Evolutionary conservation across 2,113 vertebrate species (phyloP).

Genomic region (Athene cunicularia): DNA sequence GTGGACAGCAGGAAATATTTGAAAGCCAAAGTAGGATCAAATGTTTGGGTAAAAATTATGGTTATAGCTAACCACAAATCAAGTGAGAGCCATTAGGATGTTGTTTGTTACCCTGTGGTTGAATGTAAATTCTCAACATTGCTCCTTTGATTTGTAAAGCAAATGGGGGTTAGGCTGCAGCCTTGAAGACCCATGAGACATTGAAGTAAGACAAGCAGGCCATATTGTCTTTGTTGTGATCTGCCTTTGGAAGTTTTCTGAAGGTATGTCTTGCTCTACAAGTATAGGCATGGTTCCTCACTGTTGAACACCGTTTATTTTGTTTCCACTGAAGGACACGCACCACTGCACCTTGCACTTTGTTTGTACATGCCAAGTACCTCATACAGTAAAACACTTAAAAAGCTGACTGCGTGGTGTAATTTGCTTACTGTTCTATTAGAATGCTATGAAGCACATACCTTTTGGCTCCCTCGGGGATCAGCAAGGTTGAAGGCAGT

Average conservation of each 20-base stretch:
- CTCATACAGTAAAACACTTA: not conserved
- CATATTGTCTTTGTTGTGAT: not conserved
- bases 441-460: not conserved
- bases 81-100: constrained; percentile 53
- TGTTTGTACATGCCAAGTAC: not conserved
- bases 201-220: not conserved
- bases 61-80: constrained; percentile 46
- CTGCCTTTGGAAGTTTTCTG: not conserved
- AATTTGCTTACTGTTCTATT: not conserved
- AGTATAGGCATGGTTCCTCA: not conserved
- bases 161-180: not conserved
- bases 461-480: not conserved
- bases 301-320: not conserved
- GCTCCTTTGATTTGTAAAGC: constrained; percentile 10
- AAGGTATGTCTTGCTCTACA: not conserved
- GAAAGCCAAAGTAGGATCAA: constrained; percentile 59
- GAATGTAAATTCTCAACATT: constrained; percentile 1
- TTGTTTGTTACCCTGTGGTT: constrained; percentile 33
- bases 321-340: not conserved
- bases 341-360: fast-evolving
- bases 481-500: not conserved
- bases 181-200: not conserved
- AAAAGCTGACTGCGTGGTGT: not conserved
- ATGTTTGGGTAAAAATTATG: constrained; percentile 69
- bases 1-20: constrained; percentile 64